A percentile compares a stretch with the other conserved stretches of the same genome.
These are phyloP conservation scores for Acrobeloides nanus DNA, from an alignment of 2,888 invertebrate species.

Conservation along the genomic window DNA sequence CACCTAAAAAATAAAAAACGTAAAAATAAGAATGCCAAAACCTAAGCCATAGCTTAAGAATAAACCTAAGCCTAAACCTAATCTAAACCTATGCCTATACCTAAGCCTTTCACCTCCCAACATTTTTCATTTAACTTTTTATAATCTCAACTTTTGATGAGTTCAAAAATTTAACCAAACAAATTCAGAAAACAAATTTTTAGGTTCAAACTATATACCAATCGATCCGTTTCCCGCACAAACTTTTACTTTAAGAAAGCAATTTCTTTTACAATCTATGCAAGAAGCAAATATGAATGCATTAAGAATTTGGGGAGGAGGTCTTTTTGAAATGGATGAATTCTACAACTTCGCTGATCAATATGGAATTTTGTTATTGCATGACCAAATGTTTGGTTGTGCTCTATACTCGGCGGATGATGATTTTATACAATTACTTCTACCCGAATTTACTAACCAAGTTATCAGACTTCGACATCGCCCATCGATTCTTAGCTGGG, in stretches of 20 bases:
- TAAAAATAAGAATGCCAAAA: too few species aligned
- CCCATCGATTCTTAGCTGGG: conserved; percentile 78
- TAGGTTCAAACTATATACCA: conserved; percentile 54
- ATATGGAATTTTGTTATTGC: conserved; percentile 77
- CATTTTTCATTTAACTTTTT: too few species aligned
- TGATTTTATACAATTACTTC: conserved; percentile 60
- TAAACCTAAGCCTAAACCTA: too few species aligned
- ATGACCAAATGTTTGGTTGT: conserved; percentile 94
- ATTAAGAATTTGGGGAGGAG: conserved; percentile 94
- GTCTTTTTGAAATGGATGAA: conserved; percentile 79
- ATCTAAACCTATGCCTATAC: too few species aligned
- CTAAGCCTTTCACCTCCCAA: too few species aligned
- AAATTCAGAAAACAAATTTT: too few species aligned
- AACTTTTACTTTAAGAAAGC: conserved; percentile 14
- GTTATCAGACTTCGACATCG: conserved; percentile 66
- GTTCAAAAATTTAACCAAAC: too few species aligned
- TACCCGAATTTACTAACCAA: conserved; percentile 13
- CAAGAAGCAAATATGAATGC: conserved; percentile 73
- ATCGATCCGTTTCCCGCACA: conserved; percentile 36
- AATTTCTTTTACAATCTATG: conserved; percentile 53
- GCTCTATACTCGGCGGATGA: conserved; percentile 77
- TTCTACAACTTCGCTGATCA: conserved; percentile 80
- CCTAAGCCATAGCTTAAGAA: too few species aligned
- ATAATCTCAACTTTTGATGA: too few species aligned
- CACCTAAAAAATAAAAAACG: too few species aligned